Conservation (phyloP, 2,113 vertebrate genomes). For the Cranoglanis bouderius region DNA sequence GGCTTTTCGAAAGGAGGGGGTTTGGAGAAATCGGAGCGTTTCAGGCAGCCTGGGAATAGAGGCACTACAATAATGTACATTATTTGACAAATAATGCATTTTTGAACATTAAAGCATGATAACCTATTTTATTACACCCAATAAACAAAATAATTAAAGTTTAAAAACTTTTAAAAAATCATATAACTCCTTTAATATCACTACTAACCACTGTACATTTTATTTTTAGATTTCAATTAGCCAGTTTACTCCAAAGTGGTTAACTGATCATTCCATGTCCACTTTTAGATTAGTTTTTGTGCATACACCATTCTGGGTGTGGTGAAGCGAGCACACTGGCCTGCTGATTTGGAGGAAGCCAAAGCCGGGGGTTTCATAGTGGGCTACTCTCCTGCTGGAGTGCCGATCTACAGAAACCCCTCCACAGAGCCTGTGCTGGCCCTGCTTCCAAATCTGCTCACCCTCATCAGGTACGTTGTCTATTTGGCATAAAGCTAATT, state of each 20-base stretch:
- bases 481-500: not conserved
- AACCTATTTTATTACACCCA: too few relatives aligned
- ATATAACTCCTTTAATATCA: too few relatives aligned
- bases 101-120: too few relatives aligned
- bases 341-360: conserved; percentile 84
- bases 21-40: too few relatives aligned
- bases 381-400: conserved; percentile 78
- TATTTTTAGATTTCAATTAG: not conserved
- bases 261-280: not conserved
- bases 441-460: conserved; percentile 89
- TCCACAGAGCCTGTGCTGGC: conserved; percentile 83
- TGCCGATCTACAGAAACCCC: conserved; percentile 88
- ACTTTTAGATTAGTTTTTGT: conserved; percentile 86
- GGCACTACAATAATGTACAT: too few relatives aligned
- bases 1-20: too few relatives aligned
- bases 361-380: conserved; percentile 89
- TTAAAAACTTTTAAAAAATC: too few relatives aligned
- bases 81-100: too few relatives aligned
- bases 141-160: too few relatives aligned
- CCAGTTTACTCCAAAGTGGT: not conserved
- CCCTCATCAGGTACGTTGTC: conserved; percentile 83
- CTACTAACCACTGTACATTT: not conserved
- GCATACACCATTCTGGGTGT: conserved; percentile 86
- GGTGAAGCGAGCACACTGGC: conserved; percentile 90
- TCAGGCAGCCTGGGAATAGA: too few relatives aligned